phyloP scores from a whole-genome alignment of 92 coral and sea anemone genomes.

The Phenganax stokvisi region DNA sequence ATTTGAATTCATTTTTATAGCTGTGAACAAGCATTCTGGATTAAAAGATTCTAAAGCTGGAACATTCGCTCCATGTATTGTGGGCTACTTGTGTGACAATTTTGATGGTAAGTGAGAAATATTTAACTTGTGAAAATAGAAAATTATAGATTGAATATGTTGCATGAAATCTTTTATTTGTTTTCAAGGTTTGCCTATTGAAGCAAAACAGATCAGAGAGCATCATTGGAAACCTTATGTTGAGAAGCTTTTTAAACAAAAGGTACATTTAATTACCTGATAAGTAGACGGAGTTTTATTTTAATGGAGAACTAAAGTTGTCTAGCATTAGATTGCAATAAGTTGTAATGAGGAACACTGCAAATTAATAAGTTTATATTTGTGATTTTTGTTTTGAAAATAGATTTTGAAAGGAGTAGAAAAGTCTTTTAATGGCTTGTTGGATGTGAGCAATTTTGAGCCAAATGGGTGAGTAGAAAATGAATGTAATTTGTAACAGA shows the following conservation, averaged over 20 bases:
- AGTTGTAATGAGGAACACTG: too few species aligned
- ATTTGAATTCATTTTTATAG: slow-evolving; percentile 26
- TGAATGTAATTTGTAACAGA: background rate
- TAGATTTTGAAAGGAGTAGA: slow-evolving; percentile 74
- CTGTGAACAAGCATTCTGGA: slow-evolving; percentile 55
- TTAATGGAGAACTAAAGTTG: too few species aligned
- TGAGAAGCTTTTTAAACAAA: slow-evolving; percentile 71
- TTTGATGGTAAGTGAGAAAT: slow-evolving; percentile 57
- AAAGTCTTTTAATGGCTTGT: slow-evolving; percentile 69
- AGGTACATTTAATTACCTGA: slow-evolving; percentile 41
- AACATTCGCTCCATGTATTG: slow-evolving; percentile 64
- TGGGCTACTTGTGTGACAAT: slow-evolving; percentile 66
- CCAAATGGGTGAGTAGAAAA: slow-evolving; percentile 61
- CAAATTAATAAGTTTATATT: background rate
- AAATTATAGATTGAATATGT: background rate
- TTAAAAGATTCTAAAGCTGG: slow-evolving; percentile 55
- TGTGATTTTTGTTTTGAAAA: slow-evolving; percentile 2
- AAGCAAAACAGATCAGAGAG: slow-evolving; percentile 90
- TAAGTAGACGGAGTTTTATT: too few species aligned
- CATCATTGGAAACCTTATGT: slow-evolving; percentile 91
- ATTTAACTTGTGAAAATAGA: background rate
- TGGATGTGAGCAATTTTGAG: slow-evolving; percentile 80
- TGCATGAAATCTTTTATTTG: background rate
- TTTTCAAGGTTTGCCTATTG: slow-evolving; percentile 71
- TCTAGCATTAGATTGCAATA: too few species aligned